Conservation (phyloP, 1,140 invertebrate species). For the Sitophilus oryzae region DNA sequence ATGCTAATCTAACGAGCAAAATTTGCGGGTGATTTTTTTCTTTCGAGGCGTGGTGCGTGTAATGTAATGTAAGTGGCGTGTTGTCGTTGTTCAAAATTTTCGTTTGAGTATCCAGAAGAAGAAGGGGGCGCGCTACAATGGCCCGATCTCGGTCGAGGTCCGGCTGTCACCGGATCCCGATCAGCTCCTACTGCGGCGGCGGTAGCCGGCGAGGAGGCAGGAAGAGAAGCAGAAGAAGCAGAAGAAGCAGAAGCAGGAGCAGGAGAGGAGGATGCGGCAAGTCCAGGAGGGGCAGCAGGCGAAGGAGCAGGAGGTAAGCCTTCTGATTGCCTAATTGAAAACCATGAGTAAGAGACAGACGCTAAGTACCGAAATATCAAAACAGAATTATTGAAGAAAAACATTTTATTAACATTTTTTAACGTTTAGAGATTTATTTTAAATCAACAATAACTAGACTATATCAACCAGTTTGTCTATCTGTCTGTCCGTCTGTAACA, state of each 20-base stretch:
- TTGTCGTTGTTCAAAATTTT: slow-evolving; percentile 5
- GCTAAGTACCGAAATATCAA: too few relatives aligned
- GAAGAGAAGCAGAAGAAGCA: slow-evolving; percentile 7
- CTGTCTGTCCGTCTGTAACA: too few relatives aligned
- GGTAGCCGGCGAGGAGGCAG: neutral
- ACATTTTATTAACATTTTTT: too few relatives aligned
- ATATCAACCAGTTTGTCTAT: too few relatives aligned
- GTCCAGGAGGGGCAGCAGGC: slow-evolving; percentile 7
- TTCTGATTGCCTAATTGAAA: neutral
- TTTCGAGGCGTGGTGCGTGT: too few relatives aligned
- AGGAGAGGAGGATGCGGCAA: too few relatives aligned
- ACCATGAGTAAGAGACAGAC: neutral
- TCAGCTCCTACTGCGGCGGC: slow-evolving; percentile 11
- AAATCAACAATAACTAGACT: too few relatives aligned
- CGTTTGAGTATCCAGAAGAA: neutral
- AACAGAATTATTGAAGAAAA: too few relatives aligned
- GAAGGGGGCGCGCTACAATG: neutral
- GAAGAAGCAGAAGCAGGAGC: too few relatives aligned
- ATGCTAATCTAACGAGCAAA: neutral
- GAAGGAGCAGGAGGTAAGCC: slow-evolving; percentile 7
- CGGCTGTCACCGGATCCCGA: slow-evolving; percentile 6
- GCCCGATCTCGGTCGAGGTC: slow-evolving; percentile 6
- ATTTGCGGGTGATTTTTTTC: too few relatives aligned
- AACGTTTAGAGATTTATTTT: too few relatives aligned
- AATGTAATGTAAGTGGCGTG: neutral